Evolutionary conservation across 2,113 vertebrate species (phyloP).

Genomic region (Entelurus aequoreus): DNA sequence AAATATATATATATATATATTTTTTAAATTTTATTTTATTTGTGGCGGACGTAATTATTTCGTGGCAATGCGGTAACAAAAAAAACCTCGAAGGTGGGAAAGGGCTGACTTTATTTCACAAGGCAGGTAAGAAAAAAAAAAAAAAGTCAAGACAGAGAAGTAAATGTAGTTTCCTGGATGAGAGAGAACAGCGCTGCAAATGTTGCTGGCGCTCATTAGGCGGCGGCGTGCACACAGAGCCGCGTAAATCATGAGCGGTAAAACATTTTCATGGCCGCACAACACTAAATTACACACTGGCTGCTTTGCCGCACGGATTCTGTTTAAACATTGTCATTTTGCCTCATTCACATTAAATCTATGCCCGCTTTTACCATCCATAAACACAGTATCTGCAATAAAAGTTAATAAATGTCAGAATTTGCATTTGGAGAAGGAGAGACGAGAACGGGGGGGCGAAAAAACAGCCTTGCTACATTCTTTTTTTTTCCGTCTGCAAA

Average conservation of each 20-base stretch:
- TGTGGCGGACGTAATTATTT: too few relatives aligned
- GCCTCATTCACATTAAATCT: constrained; percentile 98
- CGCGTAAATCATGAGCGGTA: constrained; percentile 96
- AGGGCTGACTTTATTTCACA: constrained; percentile 87
- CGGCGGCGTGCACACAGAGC: constrained; percentile 86
- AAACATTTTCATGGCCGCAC: constrained; percentile 98
- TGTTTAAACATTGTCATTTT: constrained; percentile 99
- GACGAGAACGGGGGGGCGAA: not conserved
- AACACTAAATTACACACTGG: constrained; percentile 98
- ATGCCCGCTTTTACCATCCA: constrained; percentile 99
- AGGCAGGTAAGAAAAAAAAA: constrained; percentile 85
- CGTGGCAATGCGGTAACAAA: too few relatives aligned
- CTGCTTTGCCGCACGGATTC: constrained; percentile 94
- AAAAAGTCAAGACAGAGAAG: constrained; percentile 54
- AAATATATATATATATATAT: too few relatives aligned
- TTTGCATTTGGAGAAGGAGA: constrained; percentile 86
- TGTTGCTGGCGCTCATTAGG: constrained; percentile 93
- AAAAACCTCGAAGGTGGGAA: too few relatives aligned
- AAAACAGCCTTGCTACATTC: constrained; percentile 86
- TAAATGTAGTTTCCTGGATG: constrained; percentile 98
- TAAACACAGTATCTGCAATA: constrained; percentile 98
- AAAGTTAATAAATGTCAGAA: constrained; percentile 99
- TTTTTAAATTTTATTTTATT: too few relatives aligned
- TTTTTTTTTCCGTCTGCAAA: constrained; percentile 81
- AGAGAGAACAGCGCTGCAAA: constrained; percentile 80